phyloP scores from a whole-genome alignment of 2,888 invertebrate species.

The Philereme vetulata region DNA sequence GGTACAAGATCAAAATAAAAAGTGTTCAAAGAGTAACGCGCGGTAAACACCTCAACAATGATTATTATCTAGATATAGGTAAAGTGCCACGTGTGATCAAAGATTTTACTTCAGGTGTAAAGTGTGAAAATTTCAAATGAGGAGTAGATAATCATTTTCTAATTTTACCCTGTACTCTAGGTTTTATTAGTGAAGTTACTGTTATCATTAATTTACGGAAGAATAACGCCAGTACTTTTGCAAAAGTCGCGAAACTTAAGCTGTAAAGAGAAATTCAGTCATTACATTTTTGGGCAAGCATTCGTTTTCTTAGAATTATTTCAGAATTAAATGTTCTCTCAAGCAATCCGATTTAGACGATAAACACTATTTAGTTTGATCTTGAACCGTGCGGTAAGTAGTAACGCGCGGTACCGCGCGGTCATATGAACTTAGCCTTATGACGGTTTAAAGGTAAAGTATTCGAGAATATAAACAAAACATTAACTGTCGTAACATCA shows the following conservation, averaged over 20 bases:
- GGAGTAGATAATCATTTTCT: slow-evolving; percentile 73
- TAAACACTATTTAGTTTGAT: no score
- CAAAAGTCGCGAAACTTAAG: slow-evolving; percentile 54
- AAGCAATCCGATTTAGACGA: slow-evolving; percentile 47
- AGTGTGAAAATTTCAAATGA: slow-evolving; percentile 75
- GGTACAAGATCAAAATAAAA: no score
- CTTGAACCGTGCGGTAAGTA: no score
- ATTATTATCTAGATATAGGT: slow-evolving; percentile 68
- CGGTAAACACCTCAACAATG: slow-evolving; percentile 76
- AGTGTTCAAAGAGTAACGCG: no score
- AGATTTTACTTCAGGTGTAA: slow-evolving; percentile 75
- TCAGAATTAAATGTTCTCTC: slow-evolving; percentile 43
- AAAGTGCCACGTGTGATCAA: slow-evolving; percentile 76
- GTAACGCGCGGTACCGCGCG: no score
- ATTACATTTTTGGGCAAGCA: slow-evolving; percentile 70
- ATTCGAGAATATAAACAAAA: no score
- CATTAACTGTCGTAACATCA: no score
- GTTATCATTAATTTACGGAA: slow-evolving; percentile 61
- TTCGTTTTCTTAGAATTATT: slow-evolving; percentile 61
- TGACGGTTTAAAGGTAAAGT: no score
- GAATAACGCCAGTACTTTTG: slow-evolving; percentile 44
- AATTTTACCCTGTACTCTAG: slow-evolving; percentile 83
- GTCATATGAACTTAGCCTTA: no score
- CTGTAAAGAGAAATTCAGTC: slow-evolving; percentile 66
- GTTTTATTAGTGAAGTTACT: slow-evolving; percentile 76